phyloP scores from a whole-genome alignment of 2,888 invertebrate genomes.

The Teinopalpus imperialis region DNA sequence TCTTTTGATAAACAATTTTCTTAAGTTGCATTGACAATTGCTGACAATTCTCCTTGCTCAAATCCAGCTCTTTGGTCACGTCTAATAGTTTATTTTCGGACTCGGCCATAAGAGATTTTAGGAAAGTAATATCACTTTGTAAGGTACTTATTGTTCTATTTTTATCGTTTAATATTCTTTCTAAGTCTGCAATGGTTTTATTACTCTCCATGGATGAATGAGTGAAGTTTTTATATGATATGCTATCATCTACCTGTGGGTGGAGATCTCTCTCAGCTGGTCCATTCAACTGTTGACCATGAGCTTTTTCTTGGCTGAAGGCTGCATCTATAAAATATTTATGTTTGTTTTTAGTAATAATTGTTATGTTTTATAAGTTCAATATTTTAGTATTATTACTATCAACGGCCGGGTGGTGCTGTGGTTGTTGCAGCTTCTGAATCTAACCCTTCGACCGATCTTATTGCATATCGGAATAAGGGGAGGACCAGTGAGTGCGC shows the following conservation, averaged over 20 bases:
- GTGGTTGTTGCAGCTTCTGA: too few species aligned
- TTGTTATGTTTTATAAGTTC: too few species aligned
- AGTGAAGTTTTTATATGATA: constrained; percentile 55
- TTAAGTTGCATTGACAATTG: constrained; percentile 66
- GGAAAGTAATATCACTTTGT: constrained; percentile 61
- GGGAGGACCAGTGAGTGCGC: too few species aligned
- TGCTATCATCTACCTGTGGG: constrained; percentile 71
- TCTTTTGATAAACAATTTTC: constrained; percentile 68
- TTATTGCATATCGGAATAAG: too few species aligned
- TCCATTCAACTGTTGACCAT: constrained; percentile 41
- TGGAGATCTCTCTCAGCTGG: constrained; percentile 42
- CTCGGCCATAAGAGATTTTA: constrained; percentile 65
- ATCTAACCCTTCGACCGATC: too few species aligned
- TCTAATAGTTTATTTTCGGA: constrained; percentile 68
- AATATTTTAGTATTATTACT: too few species aligned
- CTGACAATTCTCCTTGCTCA: constrained; percentile 60
- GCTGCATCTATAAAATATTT: constrained; percentile 48
- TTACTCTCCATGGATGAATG: constrained; percentile 63
- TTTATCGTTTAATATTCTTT: constrained; percentile 68
- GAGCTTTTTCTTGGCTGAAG: constrained; percentile 45
- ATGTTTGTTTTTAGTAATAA: too few species aligned
- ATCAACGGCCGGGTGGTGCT: too few species aligned
- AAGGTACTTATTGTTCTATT: constrained; percentile 65
- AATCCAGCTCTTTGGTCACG: constrained; percentile 60
- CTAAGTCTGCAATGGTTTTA: constrained; percentile 69